Percentiles rank a stretch among this genome's conserved stretches.
Evolutionary conservation across 2,888 invertebrate species (phyloP).

Genomic region (Metalampra italica): DNA sequence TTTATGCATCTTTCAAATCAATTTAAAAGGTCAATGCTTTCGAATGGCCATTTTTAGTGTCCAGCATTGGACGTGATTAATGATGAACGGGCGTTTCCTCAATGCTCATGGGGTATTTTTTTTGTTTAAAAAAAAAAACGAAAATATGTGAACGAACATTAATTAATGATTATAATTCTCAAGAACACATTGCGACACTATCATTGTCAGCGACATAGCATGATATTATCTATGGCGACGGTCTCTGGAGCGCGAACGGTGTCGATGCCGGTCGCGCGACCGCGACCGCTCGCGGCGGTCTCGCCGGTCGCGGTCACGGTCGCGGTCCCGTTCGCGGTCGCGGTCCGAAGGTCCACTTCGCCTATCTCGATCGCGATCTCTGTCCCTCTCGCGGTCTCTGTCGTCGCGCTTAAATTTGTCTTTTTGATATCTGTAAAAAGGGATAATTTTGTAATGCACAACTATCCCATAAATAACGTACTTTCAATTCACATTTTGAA

Average conservation of each 20-base stretch:
- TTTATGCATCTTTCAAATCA: too few species aligned
- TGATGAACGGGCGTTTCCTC: too few species aligned
- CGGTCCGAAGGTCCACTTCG: slow-evolving; percentile 25
- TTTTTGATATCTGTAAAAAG: slow-evolving; percentile 63
- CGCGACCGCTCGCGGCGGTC: slow-evolving; percentile 35
- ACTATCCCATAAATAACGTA: too few species aligned
- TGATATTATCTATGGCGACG: slow-evolving; percentile 64
- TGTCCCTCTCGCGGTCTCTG: slow-evolving; percentile 33
- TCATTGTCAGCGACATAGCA: slow-evolving; percentile 23
- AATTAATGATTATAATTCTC: slow-evolving; percentile 45
- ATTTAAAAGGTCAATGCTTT: too few species aligned
- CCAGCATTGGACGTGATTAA: too few species aligned
- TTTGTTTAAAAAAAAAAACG: not conserved
- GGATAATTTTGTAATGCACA: not conserved
- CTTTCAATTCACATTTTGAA: not conserved
- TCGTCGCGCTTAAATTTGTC: slow-evolving; percentile 65
- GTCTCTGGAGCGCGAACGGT: slow-evolving; percentile 57
- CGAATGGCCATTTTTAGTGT: too few species aligned
- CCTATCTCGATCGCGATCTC: slow-evolving; percentile 46
- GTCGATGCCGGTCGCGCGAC: slow-evolving; percentile 44
- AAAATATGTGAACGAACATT: slow-evolving; percentile 31
- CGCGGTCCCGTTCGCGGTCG: slow-evolving; percentile 25
- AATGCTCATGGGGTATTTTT: too few species aligned
- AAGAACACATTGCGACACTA: slow-evolving; percentile 37
- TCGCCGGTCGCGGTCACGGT: slow-evolving; percentile 15